A percentile compares a stretch with the other conserved stretches of the same genome.
phyloP scores from a whole-genome alignment of 2,888 invertebrate genomes.

The Zaprionus obscuricornis region DNA sequence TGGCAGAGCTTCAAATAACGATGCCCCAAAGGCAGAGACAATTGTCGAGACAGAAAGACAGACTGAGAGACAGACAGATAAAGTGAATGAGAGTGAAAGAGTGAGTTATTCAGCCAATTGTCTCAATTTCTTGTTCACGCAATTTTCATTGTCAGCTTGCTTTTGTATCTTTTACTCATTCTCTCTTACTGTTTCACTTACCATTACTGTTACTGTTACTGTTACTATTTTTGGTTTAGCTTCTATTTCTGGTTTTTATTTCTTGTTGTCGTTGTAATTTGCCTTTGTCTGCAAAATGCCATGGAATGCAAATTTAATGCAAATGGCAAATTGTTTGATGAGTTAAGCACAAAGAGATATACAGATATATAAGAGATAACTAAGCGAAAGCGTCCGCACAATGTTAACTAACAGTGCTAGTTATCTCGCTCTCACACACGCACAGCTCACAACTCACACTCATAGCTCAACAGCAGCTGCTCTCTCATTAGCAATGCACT shows the following conservation, averaged over 20 bases:
- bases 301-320: conserved; percentile 60
- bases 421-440: too few species aligned
- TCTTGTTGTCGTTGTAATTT: conserved; percentile 33
- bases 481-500: conserved; percentile 66
- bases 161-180: conserved; percentile 7
- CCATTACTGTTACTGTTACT: too few species aligned
- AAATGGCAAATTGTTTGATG: conserved; percentile 48
- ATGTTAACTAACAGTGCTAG: conserved; percentile 35
- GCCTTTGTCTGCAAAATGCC: conserved; percentile 30
- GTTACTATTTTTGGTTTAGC: too few species aligned
- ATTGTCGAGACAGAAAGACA: conserved; percentile 37
- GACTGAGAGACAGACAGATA: conserved; percentile 12
- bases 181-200: not conserved
- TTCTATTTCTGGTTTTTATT: not conserved
- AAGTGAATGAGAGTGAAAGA: too few species aligned
- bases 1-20: conserved; percentile 49
- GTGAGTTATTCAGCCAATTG: conserved; percentile 58
- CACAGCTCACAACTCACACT: too few species aligned
- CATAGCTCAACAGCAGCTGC: conserved; percentile 15
- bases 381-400: conserved; percentile 9
- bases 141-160: conserved; percentile 41
- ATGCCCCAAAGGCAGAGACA: conserved; percentile 50
- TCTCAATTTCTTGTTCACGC: conserved; percentile 58
- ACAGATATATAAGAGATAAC: too few species aligned
- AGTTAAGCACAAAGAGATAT: conserved; percentile 26